Evolutionary conservation across 2,888 invertebrate species (phyloP).

Genomic region (Ormyrus thymus): DNA sequence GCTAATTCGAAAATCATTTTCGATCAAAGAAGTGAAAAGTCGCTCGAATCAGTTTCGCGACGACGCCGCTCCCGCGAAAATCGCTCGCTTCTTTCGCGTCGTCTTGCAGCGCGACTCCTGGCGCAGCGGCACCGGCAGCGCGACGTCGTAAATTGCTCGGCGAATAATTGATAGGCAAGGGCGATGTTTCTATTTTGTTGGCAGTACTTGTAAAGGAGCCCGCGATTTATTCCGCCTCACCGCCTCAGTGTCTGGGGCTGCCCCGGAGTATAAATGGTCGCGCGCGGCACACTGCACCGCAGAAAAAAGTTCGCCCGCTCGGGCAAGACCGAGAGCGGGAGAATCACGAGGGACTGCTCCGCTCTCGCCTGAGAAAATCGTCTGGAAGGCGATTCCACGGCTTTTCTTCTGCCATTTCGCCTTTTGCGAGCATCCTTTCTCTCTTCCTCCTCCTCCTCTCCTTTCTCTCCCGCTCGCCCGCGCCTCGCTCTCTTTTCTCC

Average conservation of each 20-base stretch:
- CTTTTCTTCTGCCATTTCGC: slow-evolving; percentile 53
- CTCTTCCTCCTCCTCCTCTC: slow-evolving; percentile 27
- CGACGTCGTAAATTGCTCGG: slow-evolving; percentile 69
- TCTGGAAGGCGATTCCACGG: slow-evolving; percentile 60
- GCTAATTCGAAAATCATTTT: not conserved
- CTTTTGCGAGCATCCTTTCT: slow-evolving; percentile 17
- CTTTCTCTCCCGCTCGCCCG: slow-evolving; percentile 33
- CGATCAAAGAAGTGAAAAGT: no score
- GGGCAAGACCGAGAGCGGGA: slow-evolving; percentile 56
- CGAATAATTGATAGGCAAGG: slow-evolving; percentile 74
- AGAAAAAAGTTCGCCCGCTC: slow-evolving; percentile 34
- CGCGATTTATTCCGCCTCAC: slow-evolving; percentile 73
- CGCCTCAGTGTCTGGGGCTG: slow-evolving; percentile 68
- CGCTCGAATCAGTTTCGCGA: no score
- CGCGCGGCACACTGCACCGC: slow-evolving; percentile 39
- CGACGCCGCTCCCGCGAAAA: not conserved
- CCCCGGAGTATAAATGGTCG: slow-evolving; percentile 66
- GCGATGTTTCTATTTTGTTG: slow-evolving; percentile 74
- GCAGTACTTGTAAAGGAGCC: slow-evolving; percentile 71
- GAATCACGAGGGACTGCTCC: slow-evolving; percentile 50
- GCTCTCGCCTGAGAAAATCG: slow-evolving; percentile 60
- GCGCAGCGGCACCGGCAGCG: not conserved
- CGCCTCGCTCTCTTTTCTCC: no score
- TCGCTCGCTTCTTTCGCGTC: not conserved
- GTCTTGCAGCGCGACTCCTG: slow-evolving; percentile 47